Percentiles rank a stretch among this genome's conserved stretches.
These are phyloP conservation scores for Trissolcus japonicus DNA, from an alignment of 2,888 invertebrate genomes.

Conservation along the genomic window DNA sequence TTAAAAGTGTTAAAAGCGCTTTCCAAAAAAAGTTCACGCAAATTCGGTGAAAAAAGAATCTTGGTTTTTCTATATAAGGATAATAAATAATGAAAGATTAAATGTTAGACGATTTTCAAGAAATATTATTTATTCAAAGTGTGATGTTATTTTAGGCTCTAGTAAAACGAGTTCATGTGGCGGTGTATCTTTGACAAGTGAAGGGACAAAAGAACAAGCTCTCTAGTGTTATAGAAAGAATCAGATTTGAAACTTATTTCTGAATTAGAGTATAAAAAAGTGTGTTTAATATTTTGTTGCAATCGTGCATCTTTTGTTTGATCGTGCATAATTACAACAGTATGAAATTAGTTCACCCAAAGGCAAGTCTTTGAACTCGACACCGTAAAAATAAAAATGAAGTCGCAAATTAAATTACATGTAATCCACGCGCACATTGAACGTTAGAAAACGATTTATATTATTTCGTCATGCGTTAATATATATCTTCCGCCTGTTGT, in stretches of 20 bases:
- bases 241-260: conserved; percentile 14
- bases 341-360: background rate
- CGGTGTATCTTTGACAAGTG: conserved; percentile 24
- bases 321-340: background rate
- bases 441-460: conserved; percentile 49
- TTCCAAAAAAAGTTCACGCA: conserved; percentile 5
- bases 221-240: conserved; percentile 14
- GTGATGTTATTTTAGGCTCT: conserved; percentile 30
- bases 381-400: background rate
- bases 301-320: background rate
- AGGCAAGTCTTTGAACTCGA: background rate
- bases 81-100: conserved; percentile 3
- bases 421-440: conserved; percentile 44
- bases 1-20: background rate
- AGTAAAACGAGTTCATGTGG: conserved; percentile 30
- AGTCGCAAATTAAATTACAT: conserved; percentile 35
- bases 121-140: conserved; percentile 24
- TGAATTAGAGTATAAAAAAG: background rate
- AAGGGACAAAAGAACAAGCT: conserved; percentile 15
- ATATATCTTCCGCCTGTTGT: conserved; percentile 57
- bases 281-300: background rate
- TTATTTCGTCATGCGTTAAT: conserved; percentile 54
- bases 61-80: background rate
- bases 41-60: conserved; percentile 1
- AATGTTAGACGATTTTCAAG: background rate